Percentiles rank a stretch among this genome's conserved stretches.
These are phyloP conservation scores for Campodea augens DNA, from an alignment of 1,140 invertebrate genomes.

Conservation along the genomic window DNA sequence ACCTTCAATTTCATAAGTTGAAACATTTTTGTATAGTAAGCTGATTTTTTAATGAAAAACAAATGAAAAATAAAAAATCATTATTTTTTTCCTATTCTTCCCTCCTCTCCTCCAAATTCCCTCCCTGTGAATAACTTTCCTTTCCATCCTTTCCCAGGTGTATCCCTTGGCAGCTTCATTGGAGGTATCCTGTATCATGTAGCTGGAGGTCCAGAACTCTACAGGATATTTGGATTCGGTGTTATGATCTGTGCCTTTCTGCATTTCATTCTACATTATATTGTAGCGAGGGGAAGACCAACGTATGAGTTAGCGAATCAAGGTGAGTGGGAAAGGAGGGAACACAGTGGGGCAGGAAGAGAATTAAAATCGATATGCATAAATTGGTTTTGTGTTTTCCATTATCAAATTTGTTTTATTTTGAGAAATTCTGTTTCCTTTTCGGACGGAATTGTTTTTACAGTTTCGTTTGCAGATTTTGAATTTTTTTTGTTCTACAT, in stretches of 20 bases:
- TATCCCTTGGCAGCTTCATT: slow-evolving; percentile 51
- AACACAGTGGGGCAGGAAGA: too few species aligned
- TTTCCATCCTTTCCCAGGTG: slow-evolving; percentile 26
- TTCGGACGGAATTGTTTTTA: too few species aligned
- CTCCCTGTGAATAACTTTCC: neutral
- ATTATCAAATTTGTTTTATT: too few species aligned
- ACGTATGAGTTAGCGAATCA: too few species aligned
- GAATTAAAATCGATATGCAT: too few species aligned
- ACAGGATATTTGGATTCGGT: slow-evolving; percentile 45
- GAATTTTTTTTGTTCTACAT: too few species aligned
- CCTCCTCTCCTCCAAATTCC: neutral
- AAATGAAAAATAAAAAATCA: slow-evolving; percentile 1
- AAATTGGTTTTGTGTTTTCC: too few species aligned
- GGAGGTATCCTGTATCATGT: slow-evolving; percentile 41
- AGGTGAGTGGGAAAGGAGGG: too few species aligned
- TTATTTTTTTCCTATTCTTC: slow-evolving; percentile 6
- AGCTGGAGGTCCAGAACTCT: slow-evolving; percentile 40
- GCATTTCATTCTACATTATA: slow-evolving; percentile 39
- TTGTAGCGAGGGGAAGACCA: too few species aligned
- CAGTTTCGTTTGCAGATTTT: too few species aligned
- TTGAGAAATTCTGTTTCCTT: too few species aligned
- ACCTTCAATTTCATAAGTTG: neutral
- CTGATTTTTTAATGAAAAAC: neutral
- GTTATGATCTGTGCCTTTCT: slow-evolving; percentile 38
- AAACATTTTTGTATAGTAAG: neutral